Conservation (phyloP, 2,888 invertebrate genomes). For the Volucella inflata region DNA sequence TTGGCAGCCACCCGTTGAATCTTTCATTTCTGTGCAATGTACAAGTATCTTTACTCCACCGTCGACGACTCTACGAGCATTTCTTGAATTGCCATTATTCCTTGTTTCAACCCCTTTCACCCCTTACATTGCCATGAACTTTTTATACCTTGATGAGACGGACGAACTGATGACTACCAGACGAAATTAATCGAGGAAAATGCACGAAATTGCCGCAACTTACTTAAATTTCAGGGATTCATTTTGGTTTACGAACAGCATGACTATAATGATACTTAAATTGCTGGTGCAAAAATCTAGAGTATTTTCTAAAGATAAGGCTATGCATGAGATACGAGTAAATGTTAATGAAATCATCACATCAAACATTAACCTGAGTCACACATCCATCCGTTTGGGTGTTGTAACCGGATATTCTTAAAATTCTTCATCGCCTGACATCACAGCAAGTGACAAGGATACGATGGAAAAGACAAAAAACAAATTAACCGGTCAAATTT, state of each 20-base stretch:
- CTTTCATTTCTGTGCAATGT: constrained; percentile 66
- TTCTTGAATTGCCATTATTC: constrained; percentile 65
- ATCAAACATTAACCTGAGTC: constrained; percentile 38
- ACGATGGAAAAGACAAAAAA: constrained; percentile 40
- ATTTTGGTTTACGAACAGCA: constrained; percentile 16
- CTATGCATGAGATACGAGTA: constrained; percentile 3
- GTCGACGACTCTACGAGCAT: constrained; percentile 20
- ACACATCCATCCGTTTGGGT: constrained; percentile 1
- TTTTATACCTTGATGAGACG: constrained; percentile 47
- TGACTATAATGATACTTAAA: constrained; percentile 54
- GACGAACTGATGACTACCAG: constrained; percentile 73
- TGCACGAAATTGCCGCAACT: constrained; percentile 62
- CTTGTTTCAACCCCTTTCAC: constrained; percentile 6
- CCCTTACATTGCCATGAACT: background rate
- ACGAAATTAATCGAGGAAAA: constrained; percentile 74
- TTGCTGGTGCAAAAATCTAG: constrained; percentile 46
- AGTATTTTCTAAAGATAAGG: constrained; percentile 30
- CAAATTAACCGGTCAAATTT: constrained; percentile 62
- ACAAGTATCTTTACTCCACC: constrained; percentile 7
- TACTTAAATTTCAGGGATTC: constrained; percentile 55
- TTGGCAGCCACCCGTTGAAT: constrained; percentile 51
- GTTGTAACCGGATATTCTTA: constrained; percentile 42
- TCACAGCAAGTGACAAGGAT: constrained; percentile 49
- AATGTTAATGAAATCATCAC: constrained; percentile 42
- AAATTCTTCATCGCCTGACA: background rate